Evolutionary conservation across 2,888 invertebrate species (phyloP).

Genomic region (Dryobota labecula): DNA sequence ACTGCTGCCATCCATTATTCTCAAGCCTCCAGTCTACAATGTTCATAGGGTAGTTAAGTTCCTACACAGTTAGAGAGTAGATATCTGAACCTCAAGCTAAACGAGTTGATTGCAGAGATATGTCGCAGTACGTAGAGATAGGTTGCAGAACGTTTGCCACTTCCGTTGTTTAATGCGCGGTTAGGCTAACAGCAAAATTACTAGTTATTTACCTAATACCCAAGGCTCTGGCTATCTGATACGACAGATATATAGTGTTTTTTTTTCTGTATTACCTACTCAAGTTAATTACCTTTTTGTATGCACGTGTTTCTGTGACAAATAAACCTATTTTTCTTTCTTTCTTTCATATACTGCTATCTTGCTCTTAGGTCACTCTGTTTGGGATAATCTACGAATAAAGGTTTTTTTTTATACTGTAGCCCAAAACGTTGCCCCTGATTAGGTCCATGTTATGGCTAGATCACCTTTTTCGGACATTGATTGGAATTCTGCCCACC

Average conservation of each 20-base stretch:
- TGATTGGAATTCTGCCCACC: neutral
- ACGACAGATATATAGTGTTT: too few relatives aligned
- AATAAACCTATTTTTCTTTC: too few relatives aligned
- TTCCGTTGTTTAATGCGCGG: conserved; percentile 48
- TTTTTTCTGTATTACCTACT: too few relatives aligned
- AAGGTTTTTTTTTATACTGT: neutral
- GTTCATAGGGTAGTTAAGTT: neutral
- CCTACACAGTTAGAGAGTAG: neutral
- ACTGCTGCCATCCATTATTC: too few relatives aligned
- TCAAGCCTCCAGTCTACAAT: neutral
- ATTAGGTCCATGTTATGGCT: neutral
- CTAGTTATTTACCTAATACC: conserved; percentile 45
- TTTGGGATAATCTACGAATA: neutral
- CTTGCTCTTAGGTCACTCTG: conserved; percentile 1
- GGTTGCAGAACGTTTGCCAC: conserved; percentile 36
- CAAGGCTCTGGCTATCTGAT: conserved; percentile 12
- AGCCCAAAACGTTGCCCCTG: neutral
- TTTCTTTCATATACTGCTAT: conserved; percentile 5
- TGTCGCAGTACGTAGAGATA: conserved; percentile 36
- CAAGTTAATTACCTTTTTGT: too few relatives aligned
- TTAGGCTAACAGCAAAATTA: conserved; percentile 50
- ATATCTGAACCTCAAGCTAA: conserved; percentile 32
- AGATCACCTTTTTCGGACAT: neutral
- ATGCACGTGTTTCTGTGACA: too few relatives aligned
- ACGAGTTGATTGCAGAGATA: conserved; percentile 39